A percentile compares a stretch with the other conserved stretches of the same genome.
Evolutionary conservation across 2,888 invertebrate genomes (phyloP).

Genomic region (Xestia rhomboidea): DNA sequence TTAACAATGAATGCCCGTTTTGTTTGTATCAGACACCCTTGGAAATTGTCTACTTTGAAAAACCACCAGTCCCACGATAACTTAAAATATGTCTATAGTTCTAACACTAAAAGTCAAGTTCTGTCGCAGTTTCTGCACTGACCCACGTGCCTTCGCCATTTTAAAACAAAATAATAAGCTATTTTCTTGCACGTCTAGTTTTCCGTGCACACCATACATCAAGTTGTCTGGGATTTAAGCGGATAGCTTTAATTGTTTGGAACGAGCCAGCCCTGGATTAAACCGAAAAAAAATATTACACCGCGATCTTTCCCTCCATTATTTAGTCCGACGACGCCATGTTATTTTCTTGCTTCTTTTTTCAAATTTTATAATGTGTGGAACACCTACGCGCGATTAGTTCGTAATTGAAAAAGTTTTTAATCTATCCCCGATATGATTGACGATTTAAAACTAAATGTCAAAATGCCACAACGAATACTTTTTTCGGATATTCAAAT

Average conservation of each 20-base stretch:
- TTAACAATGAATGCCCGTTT: too few relatives aligned
- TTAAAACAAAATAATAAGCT: slow-evolving; percentile 52
- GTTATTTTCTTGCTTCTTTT: slow-evolving; percentile 48
- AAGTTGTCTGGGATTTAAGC: slow-evolving; percentile 79
- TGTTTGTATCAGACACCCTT: too few relatives aligned
- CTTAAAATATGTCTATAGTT: too few relatives aligned
- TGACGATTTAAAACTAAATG: slow-evolving; percentile 60
- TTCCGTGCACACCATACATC: slow-evolving; percentile 73
- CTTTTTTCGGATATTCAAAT: slow-evolving; percentile 39
- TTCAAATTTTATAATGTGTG: slow-evolving; percentile 45
- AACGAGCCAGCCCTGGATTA: slow-evolving; percentile 79
- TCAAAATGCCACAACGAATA: slow-evolving; percentile 51
- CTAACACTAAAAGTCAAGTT: neutral
- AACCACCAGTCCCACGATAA: too few relatives aligned
- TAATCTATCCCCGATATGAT: slow-evolving; percentile 56
- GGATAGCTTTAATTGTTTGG: slow-evolving; percentile 87
- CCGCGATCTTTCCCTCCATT: slow-evolving; percentile 66
- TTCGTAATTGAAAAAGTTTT: slow-evolving; percentile 59
- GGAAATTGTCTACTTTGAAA: too few relatives aligned
- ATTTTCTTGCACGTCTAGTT: slow-evolving; percentile 64
- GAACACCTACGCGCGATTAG: slow-evolving; percentile 63
- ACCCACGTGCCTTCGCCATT: slow-evolving; percentile 4
- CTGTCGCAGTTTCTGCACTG: neutral
- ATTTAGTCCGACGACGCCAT: slow-evolving; percentile 59
- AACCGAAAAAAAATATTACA: slow-evolving; percentile 67